Evolutionary conservation across 2,888 invertebrate genomes (phyloP), one percentile per base, ranked within the genome.

Genomic region (Himalopsyche kuldschensis): DNA sequence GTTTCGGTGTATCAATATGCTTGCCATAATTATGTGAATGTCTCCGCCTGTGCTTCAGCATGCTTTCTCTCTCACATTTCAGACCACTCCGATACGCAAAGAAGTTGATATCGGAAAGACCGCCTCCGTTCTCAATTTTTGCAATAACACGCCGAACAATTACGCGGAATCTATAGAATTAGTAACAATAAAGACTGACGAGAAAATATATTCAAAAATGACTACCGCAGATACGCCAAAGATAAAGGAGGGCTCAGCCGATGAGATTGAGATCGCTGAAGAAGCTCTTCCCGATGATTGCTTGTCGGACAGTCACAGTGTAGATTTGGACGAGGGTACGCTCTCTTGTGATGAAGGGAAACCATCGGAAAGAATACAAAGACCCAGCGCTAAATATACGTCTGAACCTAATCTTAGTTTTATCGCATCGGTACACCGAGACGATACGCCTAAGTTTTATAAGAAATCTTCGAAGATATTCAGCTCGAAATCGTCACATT

Each of bases 321-420:
- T 81, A n/a, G 47, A 82, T 75, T 78, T 84, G 20, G 84, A 84
- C n/a, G 84, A 84, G 41, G 82, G 90, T 80, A 88, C 89, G 82
- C 91, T 89, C 86, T 86, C 88, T 8, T 83, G 84, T 55, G 90
- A 91, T 84, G 90, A 90, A 78, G 87, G 86, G 75, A 85, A 79
- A 15, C 77, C 79, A 77, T 78, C 82, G n/a, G 90, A 88, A 32
- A 88, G 87, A 86, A 90, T 90, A 0, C 87, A 88, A 46, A 91
- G 90, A 87, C 81, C 88, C 4, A 92, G 92, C 82, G 92, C 92
- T 0, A 92, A 91, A 87, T 92, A 92, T 87, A 91, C 90, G 0
- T 92, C 92, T 0, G 92, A 92, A 86, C 92, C 92, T 0, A 92
- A 92, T 86, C 87, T 92, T 32, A 92, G 91, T 84, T 88, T 89